Base-by-base conservation (phyloP, 2,797 vertebrate genomes). In the Sarcophilus harrisii region DNA sequence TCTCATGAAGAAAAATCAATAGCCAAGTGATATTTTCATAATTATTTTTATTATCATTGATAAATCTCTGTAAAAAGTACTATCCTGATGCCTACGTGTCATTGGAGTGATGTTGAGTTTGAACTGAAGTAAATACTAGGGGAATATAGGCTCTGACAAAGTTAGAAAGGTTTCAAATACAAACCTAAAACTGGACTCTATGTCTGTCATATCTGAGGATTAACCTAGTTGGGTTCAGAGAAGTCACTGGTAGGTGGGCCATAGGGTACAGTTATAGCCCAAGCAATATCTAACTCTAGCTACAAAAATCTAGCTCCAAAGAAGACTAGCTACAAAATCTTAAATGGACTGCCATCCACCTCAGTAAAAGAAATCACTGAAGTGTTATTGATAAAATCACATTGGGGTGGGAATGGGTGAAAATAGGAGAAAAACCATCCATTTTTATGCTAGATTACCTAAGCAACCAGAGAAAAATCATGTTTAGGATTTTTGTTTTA, bases 381-480 rank as follows among this genome's bases (percentile, higher is more conserved):
- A 45, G 6, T 45, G 45, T 45, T 81, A 3, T 81, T 81, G 21
- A 81, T 81, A 81, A 81, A 81, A 81, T 38, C 45, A 81, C 24
- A 45, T 45, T 45, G 29, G n/a, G 66, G 21, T 45, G 9, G 73
- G 73, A 81, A 81, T 81, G 2, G 38, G 73, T 45, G 3, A 45
- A 81, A 9, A 38, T 24, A 81, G 30, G 3, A 58, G 14, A 11
- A 57, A 21, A 60, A 18, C 81, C 16, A 60, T 89, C 59, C 21
- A 58, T 92, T 93, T 90, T 94, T 92, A n/a, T 45, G 2, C 32
- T 93, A 92, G 92, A 93, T 92, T 96, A 57, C 38, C 90, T 92
- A 62, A 92, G 60, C 94, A 45, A 45, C 21, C 24, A 3, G 90
- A 92, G 96, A 95, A 62, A 95, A 95, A 95, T 92, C 12, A 66